phyloP scores from a whole-genome alignment of 2,888 invertebrate species.

The Calliphora vomitoria region DNA sequence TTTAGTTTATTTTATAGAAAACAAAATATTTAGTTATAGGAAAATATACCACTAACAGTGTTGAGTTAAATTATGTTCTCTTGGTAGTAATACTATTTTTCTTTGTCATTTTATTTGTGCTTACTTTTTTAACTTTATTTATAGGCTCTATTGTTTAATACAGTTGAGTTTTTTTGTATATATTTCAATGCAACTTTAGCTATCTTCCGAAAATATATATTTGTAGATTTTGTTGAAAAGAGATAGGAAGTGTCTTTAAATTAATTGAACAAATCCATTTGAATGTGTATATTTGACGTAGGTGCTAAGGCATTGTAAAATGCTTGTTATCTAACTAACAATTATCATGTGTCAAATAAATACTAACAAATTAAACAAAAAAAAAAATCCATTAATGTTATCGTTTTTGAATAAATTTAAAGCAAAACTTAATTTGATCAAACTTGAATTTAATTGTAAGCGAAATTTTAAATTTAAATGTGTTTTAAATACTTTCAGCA shows the following conservation, averaged over 20 bases:
- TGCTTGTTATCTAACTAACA: background rate
- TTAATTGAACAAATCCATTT: background rate
- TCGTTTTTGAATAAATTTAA: too few species aligned
- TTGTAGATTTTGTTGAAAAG: background rate
- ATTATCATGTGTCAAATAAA: too few species aligned
- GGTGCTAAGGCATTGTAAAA: background rate
- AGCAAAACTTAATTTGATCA: too few species aligned
- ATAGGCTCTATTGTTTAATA: constrained; percentile 25
- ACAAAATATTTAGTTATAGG: constrained; percentile 2
- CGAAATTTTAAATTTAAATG: too few species aligned
- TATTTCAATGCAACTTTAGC: background rate
- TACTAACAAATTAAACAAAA: too few species aligned
- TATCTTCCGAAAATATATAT: constrained; percentile 4
- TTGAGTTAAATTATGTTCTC: constrained; percentile 19
- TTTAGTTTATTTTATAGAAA: background rate
- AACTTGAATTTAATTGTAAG: too few species aligned
- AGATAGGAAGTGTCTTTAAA: too few species aligned
- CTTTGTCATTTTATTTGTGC: background rate
- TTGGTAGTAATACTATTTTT: background rate
- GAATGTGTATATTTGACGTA: background rate
- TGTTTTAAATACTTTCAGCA: too few species aligned
- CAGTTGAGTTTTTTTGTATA: background rate
- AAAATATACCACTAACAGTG: background rate
- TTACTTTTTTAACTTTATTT: constrained; percentile 5
- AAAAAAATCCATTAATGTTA: too few species aligned